Evolutionary conservation across 2,888 invertebrate species (phyloP), one percentile per base, ranked within the genome.

Genomic region (Cerastis rubricosa): DNA sequence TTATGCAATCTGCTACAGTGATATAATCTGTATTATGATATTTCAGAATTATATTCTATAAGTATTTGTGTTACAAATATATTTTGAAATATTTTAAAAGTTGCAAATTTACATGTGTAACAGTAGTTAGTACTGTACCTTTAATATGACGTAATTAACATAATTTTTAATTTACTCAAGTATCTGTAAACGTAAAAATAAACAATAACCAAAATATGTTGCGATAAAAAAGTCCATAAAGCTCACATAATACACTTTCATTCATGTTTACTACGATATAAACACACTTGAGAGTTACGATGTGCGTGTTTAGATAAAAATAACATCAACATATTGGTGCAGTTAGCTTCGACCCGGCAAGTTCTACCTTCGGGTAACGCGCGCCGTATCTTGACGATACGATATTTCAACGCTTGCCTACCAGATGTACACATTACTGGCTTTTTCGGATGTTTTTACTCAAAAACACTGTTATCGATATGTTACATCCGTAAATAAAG

Each of bases 251-350:
- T 89, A 84, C 85, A 81, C 74, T 80, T 83, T 80, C 85, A 87
- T 87, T 87, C 82, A 86, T 85, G 85, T 84, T 87, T 87, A 88
- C 84, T 79, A 89, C 78, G 85, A 88, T 85, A 76, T 87, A 89
- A 90, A 86, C 88, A 89, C 85, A 85, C 84, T 87, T 79, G 77
- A 82, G 83, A 88, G 87, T 90, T 86, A 90, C 84, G 85, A 88
- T 74, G 81, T 83, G 84, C 84, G 88, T 88, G 89, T 87, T 89
- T 88, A 88, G 87, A 87, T 85, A 89, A 90, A 88, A 85, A 88
- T 87, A 90, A 86, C 84, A 84, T 83, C 72, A 83, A 76, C 82
- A 90, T 85, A 80, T 80, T 72, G 69, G 76, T 85, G 74, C 76
- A 84, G 80, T 80, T 75, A 72, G 78, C 25, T 68, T 9, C 43